These are phyloP conservation scores for Hirundo rustica DNA, from an alignment of 2,797 vertebrate genomes.

Conservation along the genomic window DNA sequence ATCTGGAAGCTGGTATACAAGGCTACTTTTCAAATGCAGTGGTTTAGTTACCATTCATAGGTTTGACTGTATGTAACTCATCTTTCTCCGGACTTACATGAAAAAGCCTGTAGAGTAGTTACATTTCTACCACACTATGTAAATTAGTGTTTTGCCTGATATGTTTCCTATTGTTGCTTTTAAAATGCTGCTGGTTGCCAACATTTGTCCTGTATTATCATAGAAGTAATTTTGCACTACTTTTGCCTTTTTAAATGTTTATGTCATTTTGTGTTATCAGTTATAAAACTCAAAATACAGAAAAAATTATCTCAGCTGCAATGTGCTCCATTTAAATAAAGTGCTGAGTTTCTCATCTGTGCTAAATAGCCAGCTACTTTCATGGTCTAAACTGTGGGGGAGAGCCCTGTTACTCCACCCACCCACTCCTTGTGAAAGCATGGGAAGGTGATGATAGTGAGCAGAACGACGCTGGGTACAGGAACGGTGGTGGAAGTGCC, in stretches of 20 bases:
- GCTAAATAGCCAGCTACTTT: background rate
- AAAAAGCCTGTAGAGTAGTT: background rate
- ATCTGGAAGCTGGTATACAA: background rate
- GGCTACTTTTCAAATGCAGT: background rate
- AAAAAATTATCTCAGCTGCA: background rate
- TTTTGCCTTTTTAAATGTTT: background rate
- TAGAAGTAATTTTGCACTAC: background rate
- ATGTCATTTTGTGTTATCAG: background rate
- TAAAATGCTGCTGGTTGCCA: background rate
- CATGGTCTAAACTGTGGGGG: background rate
- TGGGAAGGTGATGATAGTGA: background rate
- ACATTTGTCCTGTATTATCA: background rate
- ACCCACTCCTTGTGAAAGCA: background rate
- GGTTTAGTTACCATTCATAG: background rate
- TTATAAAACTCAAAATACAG: background rate
- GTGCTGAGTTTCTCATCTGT: background rate
- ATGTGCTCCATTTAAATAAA: conserved; percentile 12
- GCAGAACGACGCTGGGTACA: rapidly evolving
- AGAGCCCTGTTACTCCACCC: background rate
- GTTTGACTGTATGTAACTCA: background rate
- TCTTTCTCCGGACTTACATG: background rate
- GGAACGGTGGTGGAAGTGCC: background rate
- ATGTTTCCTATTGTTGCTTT: background rate
- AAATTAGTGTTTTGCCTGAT: background rate
- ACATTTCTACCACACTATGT: background rate